Percentiles rank a stretch among this genome's conserved stretches.
These are phyloP conservation scores for Leptocoma aspasia DNA, from an alignment of 2,113 vertebrate species.

Conservation along the genomic window DNA sequence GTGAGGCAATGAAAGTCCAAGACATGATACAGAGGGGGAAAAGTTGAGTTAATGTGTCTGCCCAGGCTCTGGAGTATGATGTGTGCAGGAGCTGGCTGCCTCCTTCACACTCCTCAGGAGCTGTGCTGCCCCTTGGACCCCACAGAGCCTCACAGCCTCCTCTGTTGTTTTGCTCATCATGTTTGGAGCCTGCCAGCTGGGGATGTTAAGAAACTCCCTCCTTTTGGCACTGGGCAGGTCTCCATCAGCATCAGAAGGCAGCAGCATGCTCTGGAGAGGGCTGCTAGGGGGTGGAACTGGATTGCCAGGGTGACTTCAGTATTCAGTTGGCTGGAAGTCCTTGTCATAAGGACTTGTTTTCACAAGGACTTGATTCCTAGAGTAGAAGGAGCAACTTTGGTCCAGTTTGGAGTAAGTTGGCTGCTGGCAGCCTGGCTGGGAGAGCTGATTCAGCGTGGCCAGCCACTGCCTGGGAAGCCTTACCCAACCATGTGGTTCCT, in stretches of 20 bases:
- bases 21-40: background rate
- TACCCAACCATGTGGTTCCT: background rate
- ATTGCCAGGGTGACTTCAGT: background rate
- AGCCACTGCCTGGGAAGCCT: background rate
- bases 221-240: background rate
- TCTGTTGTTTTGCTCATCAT: background rate
- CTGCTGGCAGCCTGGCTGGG: background rate
- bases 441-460: background rate
- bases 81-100: background rate
- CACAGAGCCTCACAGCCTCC: background rate
- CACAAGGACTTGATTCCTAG: background rate
- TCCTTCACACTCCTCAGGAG: background rate
- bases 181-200: background rate
- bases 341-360: background rate
- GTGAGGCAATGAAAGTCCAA: background rate
- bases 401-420: background rate
- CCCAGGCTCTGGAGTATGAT: background rate
- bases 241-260: fast-evolving
- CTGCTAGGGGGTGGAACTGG: background rate
- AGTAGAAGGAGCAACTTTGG: background rate
- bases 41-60: background rate
- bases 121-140: background rate
- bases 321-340: background rate
- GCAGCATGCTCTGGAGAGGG: background rate
- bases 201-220: fast-evolving